Evolutionary conservation across 2,113 vertebrate species (phyloP).

Genomic region (Ctenomys sociabilis): DNA sequence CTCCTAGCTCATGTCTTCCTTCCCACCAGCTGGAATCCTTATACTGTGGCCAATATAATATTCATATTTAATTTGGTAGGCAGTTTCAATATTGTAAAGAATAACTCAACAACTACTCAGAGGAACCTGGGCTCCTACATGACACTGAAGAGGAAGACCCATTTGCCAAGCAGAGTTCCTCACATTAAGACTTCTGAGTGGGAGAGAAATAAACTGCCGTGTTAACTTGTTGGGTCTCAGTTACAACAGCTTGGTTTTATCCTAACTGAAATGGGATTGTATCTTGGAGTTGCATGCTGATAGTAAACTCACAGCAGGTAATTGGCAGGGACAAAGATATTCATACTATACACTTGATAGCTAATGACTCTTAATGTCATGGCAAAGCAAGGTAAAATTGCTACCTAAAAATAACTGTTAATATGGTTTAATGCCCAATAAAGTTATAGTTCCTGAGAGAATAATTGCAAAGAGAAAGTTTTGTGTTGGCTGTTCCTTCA

Average conservation of each 20-base stretch:
- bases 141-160: not conserved
- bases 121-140: not conserved
- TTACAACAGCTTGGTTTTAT: not conserved
- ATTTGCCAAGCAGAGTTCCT: not conserved
- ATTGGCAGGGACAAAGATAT: not conserved
- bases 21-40: not conserved
- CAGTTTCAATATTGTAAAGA: not conserved
- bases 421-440: not conserved
- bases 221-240: not conserved
- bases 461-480: not conserved
- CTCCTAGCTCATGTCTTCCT: not conserved
- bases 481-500: not conserved
- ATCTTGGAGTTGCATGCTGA: not conserved
- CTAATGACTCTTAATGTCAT: not conserved
- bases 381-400: not conserved
- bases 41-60: not conserved
- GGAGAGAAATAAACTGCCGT: not conserved
- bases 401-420: not conserved
- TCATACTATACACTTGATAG: not conserved
- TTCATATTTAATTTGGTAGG: not conserved
- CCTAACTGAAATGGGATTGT: slow-evolving; percentile 12
- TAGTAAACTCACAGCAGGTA: not conserved
- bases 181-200: not conserved
- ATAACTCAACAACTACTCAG: not conserved
- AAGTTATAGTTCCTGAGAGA: not conserved